Percentiles rank a stretch among this genome's conserved stretches.
phyloP scores from a whole-genome alignment of 1,140 invertebrate species.

The Trichoplusia ni region DNA sequence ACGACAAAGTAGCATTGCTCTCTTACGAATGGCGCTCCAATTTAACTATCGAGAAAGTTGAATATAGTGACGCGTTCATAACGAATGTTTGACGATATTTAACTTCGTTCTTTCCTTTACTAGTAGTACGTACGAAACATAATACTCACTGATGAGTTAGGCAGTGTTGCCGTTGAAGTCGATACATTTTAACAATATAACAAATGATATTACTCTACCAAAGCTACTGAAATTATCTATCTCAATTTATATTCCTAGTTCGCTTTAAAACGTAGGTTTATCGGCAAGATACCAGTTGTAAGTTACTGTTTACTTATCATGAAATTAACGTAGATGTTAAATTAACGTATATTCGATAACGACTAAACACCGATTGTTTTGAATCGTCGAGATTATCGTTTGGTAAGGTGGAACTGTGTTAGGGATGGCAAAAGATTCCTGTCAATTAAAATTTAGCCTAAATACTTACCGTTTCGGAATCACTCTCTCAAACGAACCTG shows the following conservation, averaged over 20 bases:
- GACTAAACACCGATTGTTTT: conserved; percentile 30
- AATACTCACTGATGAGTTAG: conserved; percentile 41
- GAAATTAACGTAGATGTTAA: conserved; percentile 71
- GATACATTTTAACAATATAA: conserved; percentile 45
- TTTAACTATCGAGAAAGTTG: conserved; percentile 33
- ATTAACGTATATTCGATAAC: conserved; percentile 48
- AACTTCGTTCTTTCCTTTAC: conserved; percentile 35
- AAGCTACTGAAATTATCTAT: conserved; percentile 79
- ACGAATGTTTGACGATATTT: conserved; percentile 28
- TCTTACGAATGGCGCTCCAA: conserved; percentile 40
- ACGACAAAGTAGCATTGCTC: conserved; percentile 48
- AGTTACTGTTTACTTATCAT: conserved; percentile 67
- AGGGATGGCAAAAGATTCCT: conserved; percentile 52
- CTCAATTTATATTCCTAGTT: conserved; percentile 80
- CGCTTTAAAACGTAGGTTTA: conserved; percentile 78
- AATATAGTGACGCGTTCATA: conserved; percentile 32
- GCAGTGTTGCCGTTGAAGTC: conserved; percentile 15
- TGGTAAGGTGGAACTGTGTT: conserved; percentile 75
- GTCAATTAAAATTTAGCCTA: conserved; percentile 51
- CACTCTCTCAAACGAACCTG: conserved; percentile 12
- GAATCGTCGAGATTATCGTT: conserved; percentile 61
- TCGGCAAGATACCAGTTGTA: conserved; percentile 78
- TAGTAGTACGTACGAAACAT: conserved; percentile 36
- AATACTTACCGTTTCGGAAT: conserved; percentile 43
- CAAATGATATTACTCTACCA: conserved; percentile 75